Evolutionary conservation across 2,797 vertebrate species (phyloP).

Genomic region (Cetoscarus ocellatus): DNA sequence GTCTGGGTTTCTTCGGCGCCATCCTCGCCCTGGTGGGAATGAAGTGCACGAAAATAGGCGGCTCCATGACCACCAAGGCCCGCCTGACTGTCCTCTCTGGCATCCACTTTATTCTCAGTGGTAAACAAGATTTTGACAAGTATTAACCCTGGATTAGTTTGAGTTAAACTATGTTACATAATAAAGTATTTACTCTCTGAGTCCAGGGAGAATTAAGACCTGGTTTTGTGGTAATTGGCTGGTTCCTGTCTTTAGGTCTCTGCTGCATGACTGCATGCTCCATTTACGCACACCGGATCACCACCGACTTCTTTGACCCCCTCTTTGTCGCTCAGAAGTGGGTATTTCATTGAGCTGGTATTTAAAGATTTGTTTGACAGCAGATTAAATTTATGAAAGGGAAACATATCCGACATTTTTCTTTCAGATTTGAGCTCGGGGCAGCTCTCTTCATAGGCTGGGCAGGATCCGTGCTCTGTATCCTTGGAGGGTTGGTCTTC

Average conservation of each 20-base stretch:
- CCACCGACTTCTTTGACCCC: constrained; percentile 97
- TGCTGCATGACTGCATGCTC: constrained; percentile 94
- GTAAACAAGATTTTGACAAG: constrained; percentile 75
- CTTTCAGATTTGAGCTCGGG: constrained; percentile 86
- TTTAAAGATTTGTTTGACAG: background rate
- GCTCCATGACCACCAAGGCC: constrained; percentile 91
- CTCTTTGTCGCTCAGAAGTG: constrained; percentile 96
- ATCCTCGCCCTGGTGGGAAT: constrained; percentile 93
- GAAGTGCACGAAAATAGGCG: constrained; percentile 97
- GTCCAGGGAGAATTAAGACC: background rate
- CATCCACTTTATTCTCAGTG: constrained; percentile 91
- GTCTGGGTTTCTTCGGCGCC: constrained; percentile 93
- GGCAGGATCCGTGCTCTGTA: constrained; percentile 85
- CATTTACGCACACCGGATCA: constrained; percentile 96
- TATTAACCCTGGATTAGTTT: background rate
- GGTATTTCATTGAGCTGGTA: constrained; percentile 63
- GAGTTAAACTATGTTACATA: background rate
- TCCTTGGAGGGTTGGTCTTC: constrained; percentile 84
- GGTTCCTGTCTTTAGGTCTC: constrained; percentile 83
- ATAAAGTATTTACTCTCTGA: background rate
- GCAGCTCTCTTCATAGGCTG: constrained; percentile 89
- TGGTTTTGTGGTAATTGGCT: background rate
- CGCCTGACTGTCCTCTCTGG: constrained; percentile 91
- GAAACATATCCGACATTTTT: background rate
- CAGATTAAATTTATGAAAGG: constrained; percentile 27